Percentiles rank a stretch among this genome's conserved stretches.
phyloP scores from a whole-genome alignment of 2,113 vertebrate species.

The Ailurus styani region DNA sequence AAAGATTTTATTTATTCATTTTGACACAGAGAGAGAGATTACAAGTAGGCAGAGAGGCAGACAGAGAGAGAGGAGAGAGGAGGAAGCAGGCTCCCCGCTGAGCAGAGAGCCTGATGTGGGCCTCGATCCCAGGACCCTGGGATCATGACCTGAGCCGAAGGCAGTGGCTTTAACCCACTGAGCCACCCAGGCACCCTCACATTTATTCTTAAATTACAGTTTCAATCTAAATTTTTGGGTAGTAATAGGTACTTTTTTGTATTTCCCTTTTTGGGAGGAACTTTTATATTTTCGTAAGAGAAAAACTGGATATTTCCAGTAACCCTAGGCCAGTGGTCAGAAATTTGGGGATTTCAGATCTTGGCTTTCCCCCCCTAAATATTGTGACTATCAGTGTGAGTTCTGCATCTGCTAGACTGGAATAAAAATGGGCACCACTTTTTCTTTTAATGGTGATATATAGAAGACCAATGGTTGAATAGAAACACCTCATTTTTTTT shows the following conservation, averaged over 20 bases:
- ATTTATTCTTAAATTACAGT: neutral
- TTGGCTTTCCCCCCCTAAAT: neutral
- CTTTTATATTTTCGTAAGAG: neutral
- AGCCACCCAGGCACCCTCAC: no score
- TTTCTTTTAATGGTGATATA: neutral
- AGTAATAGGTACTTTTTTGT: neutral
- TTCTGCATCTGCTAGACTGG: neutral
- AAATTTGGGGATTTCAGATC: neutral
- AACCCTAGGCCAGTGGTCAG: neutral
- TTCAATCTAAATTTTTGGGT: neutral
- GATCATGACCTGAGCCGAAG: no score
- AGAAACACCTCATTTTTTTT: neutral
- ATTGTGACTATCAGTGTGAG: neutral
- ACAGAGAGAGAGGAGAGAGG: no score
- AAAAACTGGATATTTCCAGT: neutral
- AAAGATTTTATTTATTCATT: no score
- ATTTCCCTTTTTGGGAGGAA: neutral
- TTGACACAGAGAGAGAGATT: no score
- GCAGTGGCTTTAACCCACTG: no score
- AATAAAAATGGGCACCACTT: neutral
- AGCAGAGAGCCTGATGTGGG: no score
- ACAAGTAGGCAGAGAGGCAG: no score
- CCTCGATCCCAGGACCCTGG: no score
- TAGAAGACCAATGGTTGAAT: neutral
- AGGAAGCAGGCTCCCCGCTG: no score